Percentiles rank a stretch among this genome's conserved stretches.
Evolutionary conservation across 2,113 vertebrate species (phyloP).

Genomic region (Shinisaurus crocodilurus): DNA sequence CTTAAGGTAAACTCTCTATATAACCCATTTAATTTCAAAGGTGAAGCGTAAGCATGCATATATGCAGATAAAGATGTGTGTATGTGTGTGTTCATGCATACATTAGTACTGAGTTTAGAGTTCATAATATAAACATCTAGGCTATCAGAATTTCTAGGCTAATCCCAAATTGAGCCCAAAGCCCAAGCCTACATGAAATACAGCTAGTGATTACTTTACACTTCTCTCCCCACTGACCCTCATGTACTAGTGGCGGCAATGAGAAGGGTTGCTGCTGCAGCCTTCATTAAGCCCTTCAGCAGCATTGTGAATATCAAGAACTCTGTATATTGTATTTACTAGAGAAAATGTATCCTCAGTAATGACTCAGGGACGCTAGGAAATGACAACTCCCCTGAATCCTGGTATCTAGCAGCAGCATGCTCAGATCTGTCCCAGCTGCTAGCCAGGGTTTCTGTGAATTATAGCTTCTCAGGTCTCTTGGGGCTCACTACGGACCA

Average conservation of each 20-base stretch:
- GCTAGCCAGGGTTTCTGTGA: neutral
- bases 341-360: neutral
- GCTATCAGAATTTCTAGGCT: neutral
- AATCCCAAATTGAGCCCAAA: neutral
- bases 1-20: constrained; percentile 14
- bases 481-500: neutral
- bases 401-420: neutral
- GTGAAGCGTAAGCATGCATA: constrained; percentile 28
- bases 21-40: constrained; percentile 1
- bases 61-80: neutral
- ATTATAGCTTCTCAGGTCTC: neutral
- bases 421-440: neutral
- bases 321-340: neutral
- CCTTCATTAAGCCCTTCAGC: neutral
- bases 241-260: neutral
- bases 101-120: neutral
- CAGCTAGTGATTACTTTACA: neutral
- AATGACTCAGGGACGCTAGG: neutral
- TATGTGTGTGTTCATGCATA: neutral
- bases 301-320: neutral
- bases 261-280: neutral
- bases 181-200: neutral
- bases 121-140: neutral
- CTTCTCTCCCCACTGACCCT: neutral
- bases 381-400: neutral